These are phyloP conservation scores for Poecilobothrus nobilitatus DNA, from an alignment of 2,888 invertebrate genomes.

Conservation along the genomic window DNA sequence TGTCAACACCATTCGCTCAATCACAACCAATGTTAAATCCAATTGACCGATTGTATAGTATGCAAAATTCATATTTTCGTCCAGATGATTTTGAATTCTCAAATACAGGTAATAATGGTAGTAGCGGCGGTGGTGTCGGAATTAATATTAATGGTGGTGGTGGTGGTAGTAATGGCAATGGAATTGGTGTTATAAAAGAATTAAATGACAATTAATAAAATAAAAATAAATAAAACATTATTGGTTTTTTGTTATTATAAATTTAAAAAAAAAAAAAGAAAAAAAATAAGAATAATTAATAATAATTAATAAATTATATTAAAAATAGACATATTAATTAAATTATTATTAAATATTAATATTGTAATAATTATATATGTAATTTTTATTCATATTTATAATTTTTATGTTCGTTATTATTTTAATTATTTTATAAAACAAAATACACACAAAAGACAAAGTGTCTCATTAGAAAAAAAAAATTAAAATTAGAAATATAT, in stretches of 20 bases:
- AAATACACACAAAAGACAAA: background rate
- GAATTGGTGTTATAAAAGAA: conserved; percentile 8
- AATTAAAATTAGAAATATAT: background rate
- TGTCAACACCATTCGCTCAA: conserved; percentile 43
- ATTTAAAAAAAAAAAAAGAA: background rate
- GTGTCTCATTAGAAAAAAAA: background rate
- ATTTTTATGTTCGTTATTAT: background rate
- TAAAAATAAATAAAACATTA: background rate
- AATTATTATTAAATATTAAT: background rate
- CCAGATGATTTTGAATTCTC: conserved; percentile 46
- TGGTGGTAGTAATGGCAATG: background rate
- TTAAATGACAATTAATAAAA: conserved; percentile 10
- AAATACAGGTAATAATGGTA: conserved; percentile 30
- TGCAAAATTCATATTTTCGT: conserved; percentile 57
- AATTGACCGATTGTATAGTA: conserved; percentile 55
- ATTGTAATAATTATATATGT: conserved; percentile 6
- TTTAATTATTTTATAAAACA: background rate
- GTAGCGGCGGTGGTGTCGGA: conserved; percentile 9
- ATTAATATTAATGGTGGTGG: conserved; percentile 8
- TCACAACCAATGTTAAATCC: conserved; percentile 48
- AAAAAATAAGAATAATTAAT: background rate
- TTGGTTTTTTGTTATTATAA: background rate
- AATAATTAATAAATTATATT: background rate
- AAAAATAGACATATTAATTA: background rate
- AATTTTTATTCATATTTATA: background rate